phyloP scores from a whole-genome alignment of 2,113 vertebrate genomes.

The Guaruba guarouba region DNA sequence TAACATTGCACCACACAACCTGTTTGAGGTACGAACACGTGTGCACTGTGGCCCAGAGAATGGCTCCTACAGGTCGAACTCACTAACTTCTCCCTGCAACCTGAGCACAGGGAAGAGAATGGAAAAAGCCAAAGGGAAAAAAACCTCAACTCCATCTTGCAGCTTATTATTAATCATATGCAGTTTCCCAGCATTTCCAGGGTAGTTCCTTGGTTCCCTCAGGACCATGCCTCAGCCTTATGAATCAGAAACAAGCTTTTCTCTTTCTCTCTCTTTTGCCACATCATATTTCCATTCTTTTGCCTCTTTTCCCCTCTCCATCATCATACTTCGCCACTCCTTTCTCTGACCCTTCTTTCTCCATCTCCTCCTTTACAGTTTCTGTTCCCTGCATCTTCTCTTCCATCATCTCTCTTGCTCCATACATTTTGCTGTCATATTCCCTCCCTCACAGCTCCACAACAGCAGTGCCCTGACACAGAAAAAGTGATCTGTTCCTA shows the following conservation, averaged over 20 bases:
- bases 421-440: neutral
- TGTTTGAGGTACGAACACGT: accelerated
- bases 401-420: neutral
- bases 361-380: neutral
- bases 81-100: neutral
- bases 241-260: slow-evolving; percentile 9
- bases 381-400: neutral
- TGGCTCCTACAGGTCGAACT: neutral
- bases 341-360: neutral
- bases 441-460: neutral
- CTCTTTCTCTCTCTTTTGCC: neutral
- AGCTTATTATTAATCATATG: slow-evolving; percentile 33
- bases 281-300: neutral
- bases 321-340: neutral
- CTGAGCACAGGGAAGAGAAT: neutral
- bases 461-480: neutral
- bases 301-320: neutral
- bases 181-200: neutral
- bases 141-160: neutral
- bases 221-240: neutral
- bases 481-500: slow-evolving; percentile 28
- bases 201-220: neutral
- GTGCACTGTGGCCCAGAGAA: neutral
- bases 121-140: neutral
- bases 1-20: neutral